Conservation (phyloP, 2,113 vertebrate genomes). For the Leptobrachium leishanense region DNA sequence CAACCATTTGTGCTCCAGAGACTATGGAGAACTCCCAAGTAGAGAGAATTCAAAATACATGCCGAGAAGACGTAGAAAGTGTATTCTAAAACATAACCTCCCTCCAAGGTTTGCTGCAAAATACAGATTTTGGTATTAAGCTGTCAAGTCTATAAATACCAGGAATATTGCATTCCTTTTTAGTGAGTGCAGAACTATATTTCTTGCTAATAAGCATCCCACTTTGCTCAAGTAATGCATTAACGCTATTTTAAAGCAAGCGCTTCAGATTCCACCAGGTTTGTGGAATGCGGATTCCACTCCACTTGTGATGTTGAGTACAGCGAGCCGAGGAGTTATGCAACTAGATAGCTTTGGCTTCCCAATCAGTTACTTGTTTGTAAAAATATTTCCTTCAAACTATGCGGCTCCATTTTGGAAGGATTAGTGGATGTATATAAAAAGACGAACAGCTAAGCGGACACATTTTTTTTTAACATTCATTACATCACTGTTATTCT, state of each 20-base stretch:
- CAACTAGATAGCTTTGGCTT: neutral
- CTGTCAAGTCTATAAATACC: too few relatives aligned
- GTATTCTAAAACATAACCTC: too few relatives aligned
- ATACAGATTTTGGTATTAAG: too few relatives aligned
- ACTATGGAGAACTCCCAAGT: too few relatives aligned
- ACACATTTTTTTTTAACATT: neutral
- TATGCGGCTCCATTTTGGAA: neutral
- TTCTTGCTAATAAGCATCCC: conserved; percentile 14
- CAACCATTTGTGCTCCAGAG: too few relatives aligned
- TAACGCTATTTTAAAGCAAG: conserved; percentile 16
- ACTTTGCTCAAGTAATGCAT: conserved; percentile 1
- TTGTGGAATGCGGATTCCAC: conserved; percentile 23
- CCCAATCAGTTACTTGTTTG: conserved; percentile 13
- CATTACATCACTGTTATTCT: conserved; percentile 13
- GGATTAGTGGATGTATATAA: conserved; percentile 3
- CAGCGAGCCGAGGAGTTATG: conserved; percentile 7
- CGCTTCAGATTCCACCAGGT: neutral
- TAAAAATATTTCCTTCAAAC: conserved; percentile 9
- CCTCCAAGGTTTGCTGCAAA: too few relatives aligned
- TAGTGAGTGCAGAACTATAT: neutral
- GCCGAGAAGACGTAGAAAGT: too few relatives aligned
- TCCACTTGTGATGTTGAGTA: neutral
- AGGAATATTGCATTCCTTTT: neutral
- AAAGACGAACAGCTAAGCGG: conserved; percentile 3
- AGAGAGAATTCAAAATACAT: too few relatives aligned